Conservation (phyloP, 2,888 invertebrate species). For the Mactromeris polynyma region DNA sequence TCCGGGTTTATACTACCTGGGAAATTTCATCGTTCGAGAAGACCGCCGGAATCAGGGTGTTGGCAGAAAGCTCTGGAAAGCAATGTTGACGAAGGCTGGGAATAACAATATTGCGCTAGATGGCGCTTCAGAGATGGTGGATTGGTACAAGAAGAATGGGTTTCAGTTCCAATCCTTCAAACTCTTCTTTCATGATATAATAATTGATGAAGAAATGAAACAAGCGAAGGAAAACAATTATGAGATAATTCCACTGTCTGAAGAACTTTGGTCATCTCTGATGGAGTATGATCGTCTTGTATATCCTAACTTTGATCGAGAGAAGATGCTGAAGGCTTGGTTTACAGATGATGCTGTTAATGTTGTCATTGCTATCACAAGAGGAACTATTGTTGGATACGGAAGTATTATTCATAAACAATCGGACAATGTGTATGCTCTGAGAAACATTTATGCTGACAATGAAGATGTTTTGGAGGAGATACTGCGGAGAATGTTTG, state of each 20-base stretch:
- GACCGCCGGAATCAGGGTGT: conserved; percentile 28
- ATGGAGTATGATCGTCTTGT: conserved; percentile 34
- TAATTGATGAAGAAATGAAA: conserved; percentile 25
- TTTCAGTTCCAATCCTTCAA: conserved; percentile 18
- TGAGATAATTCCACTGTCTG: not conserved
- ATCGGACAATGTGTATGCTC: not conserved
- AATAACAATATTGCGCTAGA: conserved; percentile 29
- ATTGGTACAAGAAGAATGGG: conserved; percentile 18
- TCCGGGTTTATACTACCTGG: conserved; percentile 8
- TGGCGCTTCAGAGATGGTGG: conserved; percentile 25
- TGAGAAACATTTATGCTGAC: conserved; percentile 36
- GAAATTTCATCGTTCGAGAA: conserved; percentile 41
- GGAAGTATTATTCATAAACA: conserved; percentile 24
- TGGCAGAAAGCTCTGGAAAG: conserved; percentile 24
- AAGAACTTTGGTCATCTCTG: conserved; percentile 26
- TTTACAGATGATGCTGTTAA: conserved; percentile 21
- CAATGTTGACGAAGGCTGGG: not conserved
- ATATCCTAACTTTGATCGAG: conserved; percentile 33
- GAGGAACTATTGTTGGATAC: conserved; percentile 16
- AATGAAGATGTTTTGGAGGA: conserved; percentile 32
- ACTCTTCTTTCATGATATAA: not conserved
- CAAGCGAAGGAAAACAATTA: not conserved
- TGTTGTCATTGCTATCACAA: conserved; percentile 29
- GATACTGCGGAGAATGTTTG: conserved; percentile 11
- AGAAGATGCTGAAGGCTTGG: conserved; percentile 27